These are phyloP conservation scores for Salmo trutta DNA, from an alignment of 2,797 vertebrate genomes.

Conservation along the genomic window DNA sequence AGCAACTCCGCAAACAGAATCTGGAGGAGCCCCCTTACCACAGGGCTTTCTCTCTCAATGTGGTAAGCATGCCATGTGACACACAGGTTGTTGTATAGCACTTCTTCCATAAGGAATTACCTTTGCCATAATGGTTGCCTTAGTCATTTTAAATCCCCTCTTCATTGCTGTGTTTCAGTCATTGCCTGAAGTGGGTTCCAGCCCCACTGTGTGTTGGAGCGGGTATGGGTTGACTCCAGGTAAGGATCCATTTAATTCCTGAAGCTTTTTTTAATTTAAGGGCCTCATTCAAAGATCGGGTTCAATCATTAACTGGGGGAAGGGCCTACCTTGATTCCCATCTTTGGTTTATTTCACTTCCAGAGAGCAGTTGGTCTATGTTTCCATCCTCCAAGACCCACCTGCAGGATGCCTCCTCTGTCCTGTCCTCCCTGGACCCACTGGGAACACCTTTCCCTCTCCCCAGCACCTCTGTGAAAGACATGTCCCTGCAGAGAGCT, in stretches of 20 bases:
- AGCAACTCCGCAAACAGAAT: slow-evolving; percentile 87
- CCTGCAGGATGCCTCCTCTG: slow-evolving; percentile 67
- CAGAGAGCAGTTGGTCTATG: slow-evolving; percentile 80
- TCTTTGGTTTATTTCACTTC: slow-evolving; percentile 38
- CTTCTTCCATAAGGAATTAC: too few species aligned
- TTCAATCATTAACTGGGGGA: slow-evolving; percentile 19
- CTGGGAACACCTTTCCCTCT: slow-evolving; percentile 52
- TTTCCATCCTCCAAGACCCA: slow-evolving; percentile 73
- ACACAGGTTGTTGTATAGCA: too few species aligned
- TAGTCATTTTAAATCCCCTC: background rate
- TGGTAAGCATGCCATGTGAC: slow-evolving; percentile 73
- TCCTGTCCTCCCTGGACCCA: slow-evolving; percentile 52
- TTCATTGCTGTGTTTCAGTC: slow-evolving; percentile 54
- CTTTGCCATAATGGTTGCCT: too few species aligned
- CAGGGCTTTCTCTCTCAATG: slow-evolving; percentile 80
- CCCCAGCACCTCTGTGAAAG: slow-evolving; percentile 73
- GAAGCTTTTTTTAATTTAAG: background rate
- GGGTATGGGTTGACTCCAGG: slow-evolving; percentile 57
- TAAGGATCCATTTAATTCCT: slow-evolving; percentile 26
- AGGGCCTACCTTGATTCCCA: background rate
- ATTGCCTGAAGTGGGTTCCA: slow-evolving; percentile 69
- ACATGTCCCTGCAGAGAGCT: slow-evolving; percentile 77
- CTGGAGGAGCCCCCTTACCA: slow-evolving; percentile 83
- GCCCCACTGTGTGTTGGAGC: slow-evolving; percentile 70
- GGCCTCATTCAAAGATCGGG: background rate